Evolutionary conservation across 2,113 vertebrate species (phyloP).

Genomic region (Cochlearius cochlearius): DNA sequence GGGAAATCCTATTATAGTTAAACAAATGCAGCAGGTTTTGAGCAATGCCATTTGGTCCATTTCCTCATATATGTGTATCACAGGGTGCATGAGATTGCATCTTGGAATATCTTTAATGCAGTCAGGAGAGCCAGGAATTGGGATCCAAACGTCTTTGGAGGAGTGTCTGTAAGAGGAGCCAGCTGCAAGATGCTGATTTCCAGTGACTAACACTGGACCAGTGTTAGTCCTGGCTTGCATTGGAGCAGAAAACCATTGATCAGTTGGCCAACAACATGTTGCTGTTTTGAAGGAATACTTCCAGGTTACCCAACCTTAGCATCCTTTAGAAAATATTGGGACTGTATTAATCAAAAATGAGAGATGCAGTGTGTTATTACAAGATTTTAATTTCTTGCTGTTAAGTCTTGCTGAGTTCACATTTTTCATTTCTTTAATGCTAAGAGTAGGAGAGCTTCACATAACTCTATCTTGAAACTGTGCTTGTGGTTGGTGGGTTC

Average conservation of each 20-base stretch:
- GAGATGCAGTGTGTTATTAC: background rate
- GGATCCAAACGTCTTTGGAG: background rate
- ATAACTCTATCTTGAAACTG: background rate
- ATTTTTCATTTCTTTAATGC: rapidly evolving
- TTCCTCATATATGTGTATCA: background rate
- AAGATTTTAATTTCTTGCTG: background rate
- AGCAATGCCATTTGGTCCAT: background rate
- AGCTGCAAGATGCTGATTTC: background rate
- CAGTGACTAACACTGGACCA: background rate
- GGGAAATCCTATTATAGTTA: background rate
- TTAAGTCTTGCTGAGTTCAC: background rate
- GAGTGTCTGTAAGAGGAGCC: background rate
- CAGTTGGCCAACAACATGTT: rapidly evolving
- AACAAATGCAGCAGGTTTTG: background rate
- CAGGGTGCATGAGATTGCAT: background rate
- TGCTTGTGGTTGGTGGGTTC: background rate
- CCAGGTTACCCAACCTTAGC: background rate
- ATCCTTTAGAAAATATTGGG: background rate
- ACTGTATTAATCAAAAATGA: background rate
- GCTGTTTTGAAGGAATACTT: background rate
- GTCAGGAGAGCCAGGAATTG: background rate
- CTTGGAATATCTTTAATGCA: background rate
- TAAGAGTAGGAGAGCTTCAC: background rate
- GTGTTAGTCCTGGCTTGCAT: background rate
- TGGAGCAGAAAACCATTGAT: background rate